phyloP scores from a whole-genome alignment of 2,113 vertebrate species.

The Sphaerodactylus townsendi region DNA sequence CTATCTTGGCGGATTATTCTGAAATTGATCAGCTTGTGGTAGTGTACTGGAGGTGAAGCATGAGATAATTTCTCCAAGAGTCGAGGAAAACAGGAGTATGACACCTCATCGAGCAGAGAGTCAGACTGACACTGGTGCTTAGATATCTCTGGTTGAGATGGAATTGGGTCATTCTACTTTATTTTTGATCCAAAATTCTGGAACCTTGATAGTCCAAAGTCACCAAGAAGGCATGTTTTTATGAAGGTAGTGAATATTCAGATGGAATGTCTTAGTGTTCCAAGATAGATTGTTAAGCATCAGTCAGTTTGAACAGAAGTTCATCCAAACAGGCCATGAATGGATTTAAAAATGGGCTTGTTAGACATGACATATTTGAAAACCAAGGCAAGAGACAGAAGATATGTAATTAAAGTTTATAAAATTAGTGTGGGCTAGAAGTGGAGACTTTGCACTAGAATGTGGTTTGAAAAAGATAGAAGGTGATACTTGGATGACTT shows the following conservation, averaged over 20 bases:
- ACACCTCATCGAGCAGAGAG: too few species aligned
- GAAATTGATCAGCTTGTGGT: too few species aligned
- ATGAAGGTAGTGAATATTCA: background rate
- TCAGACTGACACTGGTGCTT: too few species aligned
- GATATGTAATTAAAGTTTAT: slow-evolving; percentile 2
- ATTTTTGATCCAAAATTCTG: background rate
- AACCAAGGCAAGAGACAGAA: background rate
- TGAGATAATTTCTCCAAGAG: too few species aligned
- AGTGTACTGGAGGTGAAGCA: too few species aligned
- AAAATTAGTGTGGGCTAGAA: background rate
- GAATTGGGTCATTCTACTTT: too few species aligned
- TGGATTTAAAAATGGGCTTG: background rate
- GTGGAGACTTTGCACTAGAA: background rate
- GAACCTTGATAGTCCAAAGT: background rate
- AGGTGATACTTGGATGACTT: background rate
- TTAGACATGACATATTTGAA: background rate
- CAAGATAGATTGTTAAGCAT: background rate
- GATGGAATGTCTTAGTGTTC: background rate
- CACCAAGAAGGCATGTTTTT: background rate
- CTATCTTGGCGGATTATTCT: too few species aligned
- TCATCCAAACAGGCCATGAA: background rate
- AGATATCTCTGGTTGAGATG: too few species aligned
- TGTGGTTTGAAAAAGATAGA: background rate
- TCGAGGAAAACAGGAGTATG: too few species aligned
- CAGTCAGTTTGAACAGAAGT: background rate